Evolutionary conservation across 2,797 vertebrate species (phyloP).

Genomic region (Leptodactylus fallax): DNA sequence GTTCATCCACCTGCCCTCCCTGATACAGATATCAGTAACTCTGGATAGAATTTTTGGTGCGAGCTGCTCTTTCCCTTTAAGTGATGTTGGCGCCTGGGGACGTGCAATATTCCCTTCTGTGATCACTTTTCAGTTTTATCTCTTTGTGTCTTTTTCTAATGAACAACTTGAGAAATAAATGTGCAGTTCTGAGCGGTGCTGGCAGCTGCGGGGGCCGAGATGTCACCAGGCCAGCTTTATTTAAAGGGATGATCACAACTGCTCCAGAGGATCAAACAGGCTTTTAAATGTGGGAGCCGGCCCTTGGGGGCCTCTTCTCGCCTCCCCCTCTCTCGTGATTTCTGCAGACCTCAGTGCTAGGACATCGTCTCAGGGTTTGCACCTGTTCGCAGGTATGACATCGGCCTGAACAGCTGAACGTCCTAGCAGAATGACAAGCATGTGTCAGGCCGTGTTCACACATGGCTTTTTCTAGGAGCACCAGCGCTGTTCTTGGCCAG

Average conservation of each 20-base stretch:
- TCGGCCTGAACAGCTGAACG: not conserved
- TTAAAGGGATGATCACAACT: conserved; percentile 44
- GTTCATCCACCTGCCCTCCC: no score
- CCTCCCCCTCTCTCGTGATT: not conserved
- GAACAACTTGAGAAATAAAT: not conserved
- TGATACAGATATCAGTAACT: not conserved
- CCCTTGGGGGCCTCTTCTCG: not conserved
- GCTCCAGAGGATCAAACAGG: conserved; percentile 2
- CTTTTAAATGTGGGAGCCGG: no score
- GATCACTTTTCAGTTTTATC: conserved; percentile 6
- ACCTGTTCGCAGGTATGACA: conserved; percentile 15
- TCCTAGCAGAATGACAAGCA: not conserved
- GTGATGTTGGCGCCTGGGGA: not conserved
- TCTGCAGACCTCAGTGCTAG: not conserved
- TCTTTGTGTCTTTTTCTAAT: not conserved
- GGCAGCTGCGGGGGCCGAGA: conserved; percentile 22
- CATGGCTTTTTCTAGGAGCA: not conserved
- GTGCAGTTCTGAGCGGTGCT: not conserved
- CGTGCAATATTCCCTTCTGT: not conserved
- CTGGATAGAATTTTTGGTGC: no score
- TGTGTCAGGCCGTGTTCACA: not conserved
- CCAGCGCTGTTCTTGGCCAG: no score
- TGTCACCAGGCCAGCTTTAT: conserved; percentile 20
- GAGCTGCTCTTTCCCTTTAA: not conserved
- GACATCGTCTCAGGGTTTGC: not conserved